phyloP scores from a whole-genome alignment of 2,888 invertebrate genomes.

The Unio pictorum region DNA sequence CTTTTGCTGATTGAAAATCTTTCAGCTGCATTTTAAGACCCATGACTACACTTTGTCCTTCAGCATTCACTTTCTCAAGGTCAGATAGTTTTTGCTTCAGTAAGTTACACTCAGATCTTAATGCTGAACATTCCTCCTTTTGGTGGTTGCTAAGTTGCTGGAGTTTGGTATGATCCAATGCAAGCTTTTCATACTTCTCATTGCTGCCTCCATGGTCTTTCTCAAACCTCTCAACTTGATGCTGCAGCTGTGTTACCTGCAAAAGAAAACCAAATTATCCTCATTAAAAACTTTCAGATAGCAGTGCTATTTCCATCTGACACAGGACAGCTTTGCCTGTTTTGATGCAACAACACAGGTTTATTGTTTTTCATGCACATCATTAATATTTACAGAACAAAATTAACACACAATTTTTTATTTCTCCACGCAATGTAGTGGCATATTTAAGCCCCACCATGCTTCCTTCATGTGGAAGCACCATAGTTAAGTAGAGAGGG shows the following conservation, averaged over 20 bases:
- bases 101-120: slow-evolving; percentile 25
- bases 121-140: slow-evolving; percentile 20
- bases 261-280: slow-evolving; percentile 5
- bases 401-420: too few relatives aligned
- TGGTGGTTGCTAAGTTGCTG: slow-evolving; percentile 40
- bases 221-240: slow-evolving; percentile 42
- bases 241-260: slow-evolving; percentile 44
- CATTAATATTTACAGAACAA: too few relatives aligned
- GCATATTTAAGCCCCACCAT: too few relatives aligned
- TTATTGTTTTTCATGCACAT: too few relatives aligned
- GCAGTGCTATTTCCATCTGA: neutral
- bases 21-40: slow-evolving; percentile 25
- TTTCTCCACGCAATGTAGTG: too few relatives aligned
- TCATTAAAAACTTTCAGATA: neutral
- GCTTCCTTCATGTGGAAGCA: too few relatives aligned
- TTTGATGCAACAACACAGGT: too few relatives aligned
- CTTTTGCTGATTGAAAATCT: slow-evolving; percentile 26
- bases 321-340: too few relatives aligned
- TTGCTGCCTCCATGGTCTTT: slow-evolving; percentile 42
- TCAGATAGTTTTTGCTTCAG: slow-evolving; percentile 29
- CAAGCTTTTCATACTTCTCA: slow-evolving; percentile 48
- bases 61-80: slow-evolving; percentile 18
- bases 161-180: slow-evolving; percentile 41
- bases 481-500: too few relatives aligned
- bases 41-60: slow-evolving; percentile 25